Percentiles rank a stretch among this genome's conserved stretches.
These are phyloP conservation scores for Pomacea canaliculata DNA, from an alignment of 2,888 invertebrate species.

Conservation along the genomic window DNA sequence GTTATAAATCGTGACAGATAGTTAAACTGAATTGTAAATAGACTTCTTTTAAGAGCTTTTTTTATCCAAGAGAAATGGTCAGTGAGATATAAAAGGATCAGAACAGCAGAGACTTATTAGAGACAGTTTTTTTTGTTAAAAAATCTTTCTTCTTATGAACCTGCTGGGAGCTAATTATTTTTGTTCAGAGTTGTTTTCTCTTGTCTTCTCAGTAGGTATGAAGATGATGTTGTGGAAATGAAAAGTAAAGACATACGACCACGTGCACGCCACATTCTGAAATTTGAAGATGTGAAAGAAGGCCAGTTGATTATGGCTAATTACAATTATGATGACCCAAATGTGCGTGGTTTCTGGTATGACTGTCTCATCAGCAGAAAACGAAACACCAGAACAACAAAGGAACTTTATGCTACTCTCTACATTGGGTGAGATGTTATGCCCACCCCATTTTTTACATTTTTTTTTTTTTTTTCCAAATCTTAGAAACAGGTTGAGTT, in stretches of 20 bases:
- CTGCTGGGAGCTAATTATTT: no score
- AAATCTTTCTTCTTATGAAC: no score
- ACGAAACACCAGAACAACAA: conserved; percentile 59
- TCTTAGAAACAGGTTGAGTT: not conserved
- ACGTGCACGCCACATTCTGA: conserved; percentile 75
- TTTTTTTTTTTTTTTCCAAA: not conserved
- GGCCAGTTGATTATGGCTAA: conserved; percentile 81
- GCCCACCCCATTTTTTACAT: not conserved
- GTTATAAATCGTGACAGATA: no score
- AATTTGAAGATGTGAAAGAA: conserved; percentile 73
- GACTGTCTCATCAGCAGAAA: conserved; percentile 67
- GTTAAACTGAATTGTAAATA: no score
- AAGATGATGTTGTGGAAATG: conserved; percentile 61
- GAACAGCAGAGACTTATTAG: no score
- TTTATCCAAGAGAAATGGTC: no score
- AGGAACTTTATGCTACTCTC: conserved; percentile 64
- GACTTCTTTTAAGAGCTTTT: no score
- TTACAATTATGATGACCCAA: conserved; percentile 80
- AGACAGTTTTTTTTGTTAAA: no score
- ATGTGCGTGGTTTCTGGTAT: conserved; percentile 80
- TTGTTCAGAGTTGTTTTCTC: no score
- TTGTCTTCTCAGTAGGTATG: conserved; percentile 48
- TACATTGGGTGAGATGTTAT: conserved; percentile 63
- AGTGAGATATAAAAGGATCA: no score
- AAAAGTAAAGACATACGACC: conserved; percentile 76